Conservation (phyloP, 2,113 vertebrate species). For the Lipotes vexillifer region DNA sequence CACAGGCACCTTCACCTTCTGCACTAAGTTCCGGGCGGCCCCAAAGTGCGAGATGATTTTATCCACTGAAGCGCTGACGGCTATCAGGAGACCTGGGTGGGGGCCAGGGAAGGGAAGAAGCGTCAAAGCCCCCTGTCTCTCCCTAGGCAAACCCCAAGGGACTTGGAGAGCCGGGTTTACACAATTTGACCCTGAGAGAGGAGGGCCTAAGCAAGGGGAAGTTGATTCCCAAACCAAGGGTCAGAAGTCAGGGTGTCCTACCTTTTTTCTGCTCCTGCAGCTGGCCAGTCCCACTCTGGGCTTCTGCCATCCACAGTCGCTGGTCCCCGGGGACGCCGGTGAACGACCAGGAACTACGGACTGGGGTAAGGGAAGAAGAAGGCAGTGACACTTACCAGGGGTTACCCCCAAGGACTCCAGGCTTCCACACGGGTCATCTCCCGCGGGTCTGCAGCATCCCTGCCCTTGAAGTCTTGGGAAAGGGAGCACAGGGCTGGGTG, state of each 20-base stretch:
- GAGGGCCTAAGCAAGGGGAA: too few species aligned
- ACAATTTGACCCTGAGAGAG: neutral
- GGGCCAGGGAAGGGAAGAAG: fast-evolving
- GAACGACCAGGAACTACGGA: conserved; percentile 86
- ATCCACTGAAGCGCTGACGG: conserved; percentile 90
- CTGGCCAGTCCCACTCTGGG: conserved; percentile 75
- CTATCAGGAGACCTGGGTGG: conserved; percentile 87
- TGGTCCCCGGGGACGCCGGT: conserved; percentile 79
- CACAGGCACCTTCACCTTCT: conserved; percentile 86
- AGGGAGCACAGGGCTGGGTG: neutral
- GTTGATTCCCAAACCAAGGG: neutral
- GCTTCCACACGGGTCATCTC: neutral
- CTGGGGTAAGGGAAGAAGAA: conserved; percentile 69
- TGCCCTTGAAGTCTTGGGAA: neutral
- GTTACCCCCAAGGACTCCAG: neutral
- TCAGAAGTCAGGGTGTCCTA: conserved; percentile 39
- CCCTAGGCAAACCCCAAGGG: fast-evolving
- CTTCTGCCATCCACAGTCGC: conserved; percentile 82
- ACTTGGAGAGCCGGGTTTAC: fast-evolving
- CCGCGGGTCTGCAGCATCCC: neutral
- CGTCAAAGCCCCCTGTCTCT: neutral
- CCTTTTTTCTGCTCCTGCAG: conserved; percentile 89
- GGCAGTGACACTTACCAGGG: neutral
- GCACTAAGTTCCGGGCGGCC: conserved; percentile 89
- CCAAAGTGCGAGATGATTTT: conserved; percentile 93